Evolutionary conservation across 2,888 invertebrate species (phyloP).

Genomic region (Globia sparganii): DNA sequence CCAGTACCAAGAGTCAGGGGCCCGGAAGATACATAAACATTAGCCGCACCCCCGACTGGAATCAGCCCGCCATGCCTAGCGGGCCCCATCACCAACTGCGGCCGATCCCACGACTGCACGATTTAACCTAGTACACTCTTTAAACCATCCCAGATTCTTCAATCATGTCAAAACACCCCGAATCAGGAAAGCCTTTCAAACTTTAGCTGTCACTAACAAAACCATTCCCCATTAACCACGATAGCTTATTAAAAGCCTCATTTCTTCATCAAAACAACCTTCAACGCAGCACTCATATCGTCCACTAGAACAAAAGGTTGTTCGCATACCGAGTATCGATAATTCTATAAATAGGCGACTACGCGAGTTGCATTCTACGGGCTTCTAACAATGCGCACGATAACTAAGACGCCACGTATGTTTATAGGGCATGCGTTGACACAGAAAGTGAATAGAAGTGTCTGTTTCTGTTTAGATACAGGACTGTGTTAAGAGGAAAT

Average conservation of each 20-base stretch:
- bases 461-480: slow-evolving; percentile 14
- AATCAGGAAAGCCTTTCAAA: neutral
- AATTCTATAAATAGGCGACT: slow-evolving; percentile 72
- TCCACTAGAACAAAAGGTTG: slow-evolving; percentile 68
- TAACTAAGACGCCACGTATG: slow-evolving; percentile 58
- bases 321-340: slow-evolving; percentile 65
- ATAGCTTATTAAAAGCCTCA: slow-evolving; percentile 8
- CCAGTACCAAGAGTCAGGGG: neutral
- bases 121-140: neutral
- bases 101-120: neutral
- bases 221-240: neutral
- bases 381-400: slow-evolving; percentile 74
- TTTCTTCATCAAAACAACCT: slow-evolving; percentile 28
- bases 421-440: slow-evolving; percentile 64
- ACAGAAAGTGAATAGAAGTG: slow-evolving; percentile 57
- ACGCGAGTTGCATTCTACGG: slow-evolving; percentile 71
- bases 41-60: neutral
- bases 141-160: neutral
- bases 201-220: neutral
- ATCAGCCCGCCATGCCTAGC: neutral
- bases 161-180: too few relatives aligned
- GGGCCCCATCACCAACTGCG: neutral
- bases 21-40: neutral
- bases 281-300: slow-evolving; percentile 38
- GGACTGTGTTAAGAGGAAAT: neutral